Evolutionary conservation across 2,113 vertebrate species (phyloP).

Genomic region (Oncorhynchus mykiss): DNA sequence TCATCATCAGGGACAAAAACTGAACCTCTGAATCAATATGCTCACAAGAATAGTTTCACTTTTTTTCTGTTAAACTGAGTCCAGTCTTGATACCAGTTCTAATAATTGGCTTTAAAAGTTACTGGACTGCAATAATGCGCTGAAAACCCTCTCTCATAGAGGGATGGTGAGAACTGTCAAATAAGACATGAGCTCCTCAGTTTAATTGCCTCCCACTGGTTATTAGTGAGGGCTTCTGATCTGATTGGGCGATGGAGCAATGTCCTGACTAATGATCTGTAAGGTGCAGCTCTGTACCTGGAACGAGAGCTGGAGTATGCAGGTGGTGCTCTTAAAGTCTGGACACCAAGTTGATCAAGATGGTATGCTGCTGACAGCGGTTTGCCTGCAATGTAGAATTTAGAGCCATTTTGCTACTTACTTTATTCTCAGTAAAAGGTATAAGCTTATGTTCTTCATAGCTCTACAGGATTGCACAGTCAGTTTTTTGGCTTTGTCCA

Average conservation of each 20-base stretch:
- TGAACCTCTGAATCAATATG: not conserved
- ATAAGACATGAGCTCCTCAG: conserved; percentile 33
- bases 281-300: conserved; percentile 32
- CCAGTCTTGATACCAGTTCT: conserved; percentile 21
- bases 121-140: conserved; percentile 32
- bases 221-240: conserved; percentile 37
- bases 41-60: conserved; percentile 33
- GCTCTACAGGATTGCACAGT: not conserved
- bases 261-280: conserved; percentile 45
- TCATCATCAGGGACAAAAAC: conserved; percentile 2
- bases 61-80: conserved; percentile 30
- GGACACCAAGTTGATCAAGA: not conserved
- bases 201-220: conserved; percentile 59
- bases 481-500: not conserved
- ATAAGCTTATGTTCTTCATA: no score
- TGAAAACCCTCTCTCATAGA: not conserved
- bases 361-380: conserved; percentile 16
- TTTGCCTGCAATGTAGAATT: conserved; percentile 1
- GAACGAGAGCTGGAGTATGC: conserved; percentile 16
- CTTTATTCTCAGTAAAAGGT: not conserved
- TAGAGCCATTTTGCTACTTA: not conserved
- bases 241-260: conserved; percentile 54
- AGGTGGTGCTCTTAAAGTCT: conserved; percentile 14
- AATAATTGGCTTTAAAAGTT: conserved; percentile 30
- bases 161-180: conserved; percentile 30